A percentile compares a stretch with the other conserved stretches of the same genome.
Evolutionary conservation across 2,888 invertebrate species (phyloP).

Genomic region (Parelbella ahira): DNA sequence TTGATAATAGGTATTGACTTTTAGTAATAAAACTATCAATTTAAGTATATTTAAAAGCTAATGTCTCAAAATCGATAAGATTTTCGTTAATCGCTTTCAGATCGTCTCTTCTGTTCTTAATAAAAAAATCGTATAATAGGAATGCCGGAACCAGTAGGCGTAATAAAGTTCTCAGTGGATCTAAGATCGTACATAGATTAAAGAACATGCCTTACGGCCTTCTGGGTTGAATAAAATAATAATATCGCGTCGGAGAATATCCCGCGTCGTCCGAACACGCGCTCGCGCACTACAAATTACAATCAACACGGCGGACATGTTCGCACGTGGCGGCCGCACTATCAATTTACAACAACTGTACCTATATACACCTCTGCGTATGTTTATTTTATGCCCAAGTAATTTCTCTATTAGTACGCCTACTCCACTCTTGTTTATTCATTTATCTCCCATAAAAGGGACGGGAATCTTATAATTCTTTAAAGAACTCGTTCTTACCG

Average conservation of each 20-base stretch:
- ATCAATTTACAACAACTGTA: constrained; percentile 60
- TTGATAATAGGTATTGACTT: too few relatives aligned
- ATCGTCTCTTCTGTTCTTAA: too few relatives aligned
- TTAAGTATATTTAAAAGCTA: too few relatives aligned
- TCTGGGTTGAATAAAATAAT: constrained; percentile 13
- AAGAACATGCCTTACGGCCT: constrained; percentile 18
- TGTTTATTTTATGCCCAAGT: constrained; percentile 61
- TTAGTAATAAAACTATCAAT: too few relatives aligned
- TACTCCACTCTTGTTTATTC: constrained; percentile 34
- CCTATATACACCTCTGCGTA: constrained; percentile 37
- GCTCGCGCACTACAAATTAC: constrained; percentile 76
- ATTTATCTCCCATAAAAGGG: constrained; percentile 29
- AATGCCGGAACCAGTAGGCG: constrained; percentile 16
- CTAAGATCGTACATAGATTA: constrained; percentile 18
- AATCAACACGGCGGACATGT: constrained; percentile 75
- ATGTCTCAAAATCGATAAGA: too few relatives aligned
- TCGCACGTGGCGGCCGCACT: constrained; percentile 69
- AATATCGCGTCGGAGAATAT: constrained; percentile 47
- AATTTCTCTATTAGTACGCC: constrained; percentile 73
- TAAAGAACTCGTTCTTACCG: constrained; percentile 27
- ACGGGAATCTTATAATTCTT: constrained; percentile 30
- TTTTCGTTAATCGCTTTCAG: too few relatives aligned
- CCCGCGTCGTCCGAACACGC: constrained; percentile 48
- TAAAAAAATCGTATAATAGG: too few relatives aligned
- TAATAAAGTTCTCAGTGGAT: constrained; percentile 15